phyloP scores from a whole-genome alignment of 2,113 vertebrate species.

The Myotis yumanensis region DNA sequence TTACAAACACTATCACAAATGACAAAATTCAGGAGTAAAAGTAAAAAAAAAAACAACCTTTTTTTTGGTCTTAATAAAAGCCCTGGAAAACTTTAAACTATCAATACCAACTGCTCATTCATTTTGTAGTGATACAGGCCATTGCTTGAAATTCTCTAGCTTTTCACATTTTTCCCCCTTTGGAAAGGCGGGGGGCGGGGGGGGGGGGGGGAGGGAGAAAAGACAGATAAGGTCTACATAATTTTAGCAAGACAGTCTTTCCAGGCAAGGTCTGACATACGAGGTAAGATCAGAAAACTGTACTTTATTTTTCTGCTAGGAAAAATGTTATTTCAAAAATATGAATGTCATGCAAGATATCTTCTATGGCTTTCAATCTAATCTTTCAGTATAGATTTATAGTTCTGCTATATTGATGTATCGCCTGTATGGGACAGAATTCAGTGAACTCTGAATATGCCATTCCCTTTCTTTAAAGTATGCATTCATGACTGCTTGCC shows the following conservation, averaged over 20 bases:
- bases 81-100: slow-evolving; percentile 14
- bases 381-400: neutral
- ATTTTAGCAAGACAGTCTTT: slow-evolving; percentile 54
- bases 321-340: slow-evolving; percentile 59
- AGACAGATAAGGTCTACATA: slow-evolving; percentile 1
- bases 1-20: slow-evolving; percentile 21
- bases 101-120: neutral
- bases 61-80: neutral
- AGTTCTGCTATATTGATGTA: neutral
- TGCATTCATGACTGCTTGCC: neutral
- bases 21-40: neutral
- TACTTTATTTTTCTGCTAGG: neutral
- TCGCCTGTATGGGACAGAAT: neutral
- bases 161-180: slow-evolving; percentile 11
- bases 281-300: slow-evolving; percentile 51
- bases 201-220: too few species aligned
- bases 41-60: neutral
- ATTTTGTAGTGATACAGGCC: neutral
- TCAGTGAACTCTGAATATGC: neutral
- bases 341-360: slow-evolving; percentile 7
- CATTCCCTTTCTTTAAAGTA: neutral
- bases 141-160: slow-evolving; percentile 40
- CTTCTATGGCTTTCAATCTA: slow-evolving; percentile 5
- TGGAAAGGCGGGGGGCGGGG: neutral
- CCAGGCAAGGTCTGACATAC: slow-evolving; percentile 19